Evolutionary conservation across 2,113 vertebrate genomes (phyloP), one percentile per base, ranked within the genome.

Genomic region (Malurus cyaneus): DNA sequence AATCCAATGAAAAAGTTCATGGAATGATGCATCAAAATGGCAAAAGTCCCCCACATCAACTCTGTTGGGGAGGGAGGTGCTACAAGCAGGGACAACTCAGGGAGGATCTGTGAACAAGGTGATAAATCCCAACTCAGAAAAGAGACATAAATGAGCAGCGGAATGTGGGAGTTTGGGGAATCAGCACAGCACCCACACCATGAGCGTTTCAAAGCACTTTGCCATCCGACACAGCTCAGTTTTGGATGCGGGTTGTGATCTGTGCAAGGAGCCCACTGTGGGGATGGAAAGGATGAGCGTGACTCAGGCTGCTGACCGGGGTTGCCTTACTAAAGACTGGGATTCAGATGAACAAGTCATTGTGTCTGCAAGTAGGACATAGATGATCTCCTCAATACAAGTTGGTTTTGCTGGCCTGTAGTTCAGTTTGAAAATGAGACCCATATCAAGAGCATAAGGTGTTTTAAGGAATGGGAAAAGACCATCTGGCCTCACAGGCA

Each of bases 91-190:
- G 54, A 88, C 32, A 76, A 31, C 62, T 89, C 50, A 59, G 66
- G 54, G 54, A 89, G 64, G 29, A 88, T 93, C 70, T 94, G 79
- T 78, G 78, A 94, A 92, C 13, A 25, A 94, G 89, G 39, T 86
- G 81, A 80, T 80, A 83, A 93, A 92, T 77, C 67, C 36, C 34
- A 80, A 3, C 20, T 41, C 13, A 54, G 80, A 84, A 52, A 81
- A 18, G 44, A 93, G 83, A 92, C 77, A 89, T 29, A 96, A 96
- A 95, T 96, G 89, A 97, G 92, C 88, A 92, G 54, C 6, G 2
- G 52, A 52, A 53, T 2, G 73, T 64, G 46, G 86, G 57, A 88
- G 71, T 52, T 89, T 14, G 52, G 59, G 28, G 81, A 95, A 86
- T 73, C 52, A 41, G 81, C 80, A 76, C 76, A 93, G 67, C n/a